Base-by-base conservation (phyloP, 1,140 invertebrate genomes). In the Delia radicum region DNA sequence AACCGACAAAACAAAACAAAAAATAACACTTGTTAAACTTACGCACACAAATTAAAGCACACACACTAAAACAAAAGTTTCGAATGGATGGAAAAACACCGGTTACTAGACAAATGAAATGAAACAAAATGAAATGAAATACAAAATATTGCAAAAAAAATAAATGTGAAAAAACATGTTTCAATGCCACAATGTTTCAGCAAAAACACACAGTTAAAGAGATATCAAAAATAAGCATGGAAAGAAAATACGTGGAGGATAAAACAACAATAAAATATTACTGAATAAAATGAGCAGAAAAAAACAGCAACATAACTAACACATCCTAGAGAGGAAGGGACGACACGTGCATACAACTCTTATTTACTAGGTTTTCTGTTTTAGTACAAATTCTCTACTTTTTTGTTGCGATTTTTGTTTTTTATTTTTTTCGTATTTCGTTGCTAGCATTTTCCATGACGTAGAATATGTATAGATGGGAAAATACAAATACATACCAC, bases 1-100 rank as follows among this genome's bases (percentile, higher is more conserved):
- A 55, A 55, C 18, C n/a, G 21, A 55, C 18, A 55, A 55, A 55
- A 55, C 48, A 37, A 55, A 55, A 55, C 18, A n/a, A 15, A 55
- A 18, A 48, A 55, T n/a, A 55, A 55, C 48, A 55, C 48, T 55
- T 55, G 48, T 55, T 55, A 55, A 55, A 55, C 48, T 55, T 55
- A 55, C 48, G 48, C 48, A 55, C 18, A 21, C 5, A 55, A 55
- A 55, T 55, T 21, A n/a, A n/a, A 8, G 24, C 24, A 21, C 48
- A 18, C 48, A 24, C 48, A 21, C 15, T 42, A 42, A 10, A 24
- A 55, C 48, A 55, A n/a, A 55, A 6, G n/a, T n/a, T n/a, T n/a
- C n/a, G n/a, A n/a, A n/a, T n/a, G n/a, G n/a, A 21, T 18, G 8
- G n/a, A 18, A 21, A 55, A 55, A 55, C 18, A 24, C 48, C 48